Percentiles rank a stretch among this genome's conserved stretches.
Evolutionary conservation across 1,140 invertebrate species (phyloP).

Genomic region (Drosophila sp.): DNA sequence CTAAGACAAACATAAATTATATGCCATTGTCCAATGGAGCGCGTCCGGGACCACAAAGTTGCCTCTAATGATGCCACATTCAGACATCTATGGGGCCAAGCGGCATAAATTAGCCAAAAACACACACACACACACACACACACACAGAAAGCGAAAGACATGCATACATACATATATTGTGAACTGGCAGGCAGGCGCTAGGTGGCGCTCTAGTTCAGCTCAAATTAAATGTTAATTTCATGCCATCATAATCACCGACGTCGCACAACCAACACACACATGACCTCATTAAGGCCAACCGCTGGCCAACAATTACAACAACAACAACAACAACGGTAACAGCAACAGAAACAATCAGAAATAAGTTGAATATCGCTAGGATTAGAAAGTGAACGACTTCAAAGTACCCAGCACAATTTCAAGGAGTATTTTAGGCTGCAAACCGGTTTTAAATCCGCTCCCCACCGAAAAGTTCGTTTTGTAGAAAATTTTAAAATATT

Average conservation of each 20-base stretch:
- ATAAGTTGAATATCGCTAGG: slow-evolving; percentile 32
- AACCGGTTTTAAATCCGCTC: too few relatives aligned
- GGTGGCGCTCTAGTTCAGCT: slow-evolving; percentile 71
- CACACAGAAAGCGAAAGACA: slow-evolving; percentile 12
- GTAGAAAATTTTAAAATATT: too few relatives aligned
- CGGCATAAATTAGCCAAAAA: slow-evolving; percentile 77
- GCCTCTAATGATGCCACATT: slow-evolving; percentile 80
- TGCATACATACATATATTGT: not conserved
- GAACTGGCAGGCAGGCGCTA: slow-evolving; percentile 41
- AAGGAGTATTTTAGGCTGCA: too few relatives aligned
- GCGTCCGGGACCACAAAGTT: slow-evolving; percentile 67
- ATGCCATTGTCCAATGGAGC: slow-evolving; percentile 76
- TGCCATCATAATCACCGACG: slow-evolving; percentile 79
- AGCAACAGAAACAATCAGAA: slow-evolving; percentile 43
- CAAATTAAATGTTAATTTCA: slow-evolving; percentile 83
- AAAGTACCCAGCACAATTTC: slow-evolving; percentile 10
- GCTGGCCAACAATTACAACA: slow-evolving; percentile 32
- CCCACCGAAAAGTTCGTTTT: too few relatives aligned
- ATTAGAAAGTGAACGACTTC: slow-evolving; percentile 1
- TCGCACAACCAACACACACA: slow-evolving; percentile 62
- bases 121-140: slow-evolving; percentile 25
- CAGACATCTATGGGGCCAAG: slow-evolving; percentile 52
- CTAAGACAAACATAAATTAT: slow-evolving; percentile 82
- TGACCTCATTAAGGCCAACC: slow-evolving; percentile 80
- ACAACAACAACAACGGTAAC: slow-evolving; percentile 11